These are phyloP conservation scores for Philypnodon macrostomus DNA, from an alignment of 2,797 vertebrate species.

Conservation along the genomic window DNA sequence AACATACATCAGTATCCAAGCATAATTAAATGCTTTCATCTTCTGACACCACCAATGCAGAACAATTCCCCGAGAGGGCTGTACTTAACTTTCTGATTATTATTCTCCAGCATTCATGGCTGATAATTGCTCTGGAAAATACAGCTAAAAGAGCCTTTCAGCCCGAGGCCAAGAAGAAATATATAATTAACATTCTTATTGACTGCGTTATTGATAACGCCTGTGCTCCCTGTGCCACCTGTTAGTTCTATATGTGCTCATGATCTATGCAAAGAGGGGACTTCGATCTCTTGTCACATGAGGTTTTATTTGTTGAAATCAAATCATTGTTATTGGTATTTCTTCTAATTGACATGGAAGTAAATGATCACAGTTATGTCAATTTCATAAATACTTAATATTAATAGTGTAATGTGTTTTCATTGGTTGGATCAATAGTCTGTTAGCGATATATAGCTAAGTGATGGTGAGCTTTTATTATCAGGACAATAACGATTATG, in stretches of 20 bases:
- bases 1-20: constrained; percentile 23
- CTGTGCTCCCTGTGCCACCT: constrained; percentile 14
- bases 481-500: too few relatives aligned
- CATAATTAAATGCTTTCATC: constrained; percentile 28
- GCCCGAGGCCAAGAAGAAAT: constrained; percentile 35
- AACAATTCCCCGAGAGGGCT: constrained; percentile 3
- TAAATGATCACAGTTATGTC: too few relatives aligned
- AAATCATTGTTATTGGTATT: too few relatives aligned
- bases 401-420: too few relatives aligned
- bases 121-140: constrained; percentile 33
- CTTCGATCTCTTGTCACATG: background rate
- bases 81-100: constrained; percentile 20
- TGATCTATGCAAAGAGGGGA: constrained; percentile 22
- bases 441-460: too few relatives aligned
- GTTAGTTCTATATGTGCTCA: constrained; percentile 24
- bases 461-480: too few relatives aligned
- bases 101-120: constrained; percentile 35
- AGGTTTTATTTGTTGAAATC: too few relatives aligned
- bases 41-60: constrained; percentile 24
- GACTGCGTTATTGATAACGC: constrained; percentile 45
- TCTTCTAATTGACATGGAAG: too few relatives aligned
- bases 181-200: constrained; percentile 49
- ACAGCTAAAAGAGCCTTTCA: constrained; percentile 29
- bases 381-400: too few relatives aligned
- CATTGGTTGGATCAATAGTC: too few relatives aligned